Evolutionary conservation across 2,888 invertebrate species (phyloP).

Genomic region (Meloe dianella): DNA sequence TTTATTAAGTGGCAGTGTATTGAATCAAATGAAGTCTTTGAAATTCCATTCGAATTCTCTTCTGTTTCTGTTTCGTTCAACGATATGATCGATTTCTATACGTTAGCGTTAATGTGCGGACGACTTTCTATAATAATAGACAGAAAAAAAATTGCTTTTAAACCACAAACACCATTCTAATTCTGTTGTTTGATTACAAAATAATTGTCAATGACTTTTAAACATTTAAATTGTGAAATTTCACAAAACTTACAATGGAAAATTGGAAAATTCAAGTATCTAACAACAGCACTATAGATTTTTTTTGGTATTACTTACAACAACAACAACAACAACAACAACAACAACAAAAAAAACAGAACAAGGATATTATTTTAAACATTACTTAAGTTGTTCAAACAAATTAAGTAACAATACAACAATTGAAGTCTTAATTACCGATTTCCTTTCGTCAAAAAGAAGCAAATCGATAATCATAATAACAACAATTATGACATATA

Average conservation of each 20-base stretch:
- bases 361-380: neutral
- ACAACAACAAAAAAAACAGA: too few species aligned
- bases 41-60: neutral
- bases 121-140: too few species aligned
- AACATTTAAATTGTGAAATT: neutral
- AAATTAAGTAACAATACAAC: neutral
- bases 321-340: neutral
- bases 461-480: too few species aligned
- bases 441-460: neutral
- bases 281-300: neutral
- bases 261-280: conserved; percentile 1
- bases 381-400: neutral
- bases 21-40: neutral
- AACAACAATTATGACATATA: too few species aligned
- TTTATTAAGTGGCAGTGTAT: neutral
- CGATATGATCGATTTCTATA: too few species aligned
- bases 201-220: conserved; percentile 2
- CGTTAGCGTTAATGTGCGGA: too few species aligned
- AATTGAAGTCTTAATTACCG: neutral
- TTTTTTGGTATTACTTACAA: neutral
- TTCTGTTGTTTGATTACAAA: neutral
- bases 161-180: conserved; percentile 5
- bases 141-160: too few species aligned
- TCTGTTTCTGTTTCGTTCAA: too few species aligned
- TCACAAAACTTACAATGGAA: neutral